Evolutionary conservation across 2,797 vertebrate species (phyloP).

Genomic region (Tarsius wallacei): DNA sequence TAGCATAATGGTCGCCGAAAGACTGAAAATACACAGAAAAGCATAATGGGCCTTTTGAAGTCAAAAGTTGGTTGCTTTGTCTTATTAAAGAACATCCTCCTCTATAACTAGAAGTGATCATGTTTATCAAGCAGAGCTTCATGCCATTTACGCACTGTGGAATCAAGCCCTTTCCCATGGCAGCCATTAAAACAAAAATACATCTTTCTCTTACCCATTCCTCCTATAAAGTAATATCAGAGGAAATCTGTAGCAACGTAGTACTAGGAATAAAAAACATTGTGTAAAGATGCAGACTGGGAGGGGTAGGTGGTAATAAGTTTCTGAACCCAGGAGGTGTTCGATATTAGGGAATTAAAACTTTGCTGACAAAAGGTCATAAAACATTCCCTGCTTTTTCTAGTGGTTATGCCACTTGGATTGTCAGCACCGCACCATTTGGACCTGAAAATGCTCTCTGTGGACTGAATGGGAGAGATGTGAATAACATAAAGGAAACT

Average conservation of each 20-base stretch:
- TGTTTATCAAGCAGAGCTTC: slow-evolving; percentile 62
- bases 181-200: slow-evolving; percentile 70
- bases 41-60: slow-evolving; percentile 72
- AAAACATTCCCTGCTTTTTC: not conserved
- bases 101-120: slow-evolving; percentile 66
- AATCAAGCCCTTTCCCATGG: slow-evolving; percentile 68
- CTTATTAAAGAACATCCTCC: slow-evolving; percentile 55
- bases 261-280: not conserved
- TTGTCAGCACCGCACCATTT: not conserved
- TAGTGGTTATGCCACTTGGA: not conserved
- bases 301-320: too few species aligned
- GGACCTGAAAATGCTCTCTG: not conserved
- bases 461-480: not conserved
- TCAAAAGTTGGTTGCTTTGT: slow-evolving; percentile 62
- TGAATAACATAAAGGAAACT: not conserved
- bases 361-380: not conserved
- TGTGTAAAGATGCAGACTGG: rapidly evolving
- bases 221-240: not conserved
- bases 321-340: not conserved
- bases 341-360: not conserved
- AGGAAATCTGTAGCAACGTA: not conserved
- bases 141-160: slow-evolving; percentile 67
- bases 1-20: slow-evolving; percentile 68
- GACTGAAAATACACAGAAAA: slow-evolving; percentile 72
- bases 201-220: not conserved